Conservation (phyloP, 2,888 invertebrate genomes). For the Conistra vaccinii region DNA sequence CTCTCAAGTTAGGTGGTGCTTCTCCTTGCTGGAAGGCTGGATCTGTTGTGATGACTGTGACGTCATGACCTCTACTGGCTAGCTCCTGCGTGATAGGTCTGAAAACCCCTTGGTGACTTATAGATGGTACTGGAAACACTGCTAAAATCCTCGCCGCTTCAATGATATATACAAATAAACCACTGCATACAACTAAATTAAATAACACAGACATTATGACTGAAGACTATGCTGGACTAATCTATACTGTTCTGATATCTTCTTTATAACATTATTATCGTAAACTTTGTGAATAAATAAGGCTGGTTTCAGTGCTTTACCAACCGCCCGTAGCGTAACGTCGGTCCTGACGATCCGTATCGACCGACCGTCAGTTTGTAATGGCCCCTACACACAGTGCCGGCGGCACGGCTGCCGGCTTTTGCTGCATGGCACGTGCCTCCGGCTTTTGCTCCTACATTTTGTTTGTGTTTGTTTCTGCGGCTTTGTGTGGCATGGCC, state of each 20-base stretch:
- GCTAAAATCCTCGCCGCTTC: slow-evolving; percentile 57
- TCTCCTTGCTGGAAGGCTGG: slow-evolving; percentile 69
- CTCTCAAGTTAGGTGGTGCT: slow-evolving; percentile 73
- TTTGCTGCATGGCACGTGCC: too few species aligned
- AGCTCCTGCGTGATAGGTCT: slow-evolving; percentile 76
- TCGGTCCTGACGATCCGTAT: background rate
- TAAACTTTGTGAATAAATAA: background rate
- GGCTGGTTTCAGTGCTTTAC: background rate
- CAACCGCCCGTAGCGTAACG: background rate
- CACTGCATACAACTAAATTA: slow-evolving; percentile 13
- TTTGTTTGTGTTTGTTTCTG: too few species aligned
- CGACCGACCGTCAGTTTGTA: background rate
- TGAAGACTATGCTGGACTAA: background rate
- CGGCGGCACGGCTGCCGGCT: too few species aligned
- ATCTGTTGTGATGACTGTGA: slow-evolving; percentile 79
- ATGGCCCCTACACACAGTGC: too few species aligned
- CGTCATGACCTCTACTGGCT: slow-evolving; percentile 79
- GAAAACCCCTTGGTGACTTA: slow-evolving; percentile 66
- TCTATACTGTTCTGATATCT: background rate
- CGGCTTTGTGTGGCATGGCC: too few species aligned
- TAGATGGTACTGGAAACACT: slow-evolving; percentile 57
- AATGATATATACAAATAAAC: slow-evolving; percentile 13
- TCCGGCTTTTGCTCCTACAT: too few species aligned
- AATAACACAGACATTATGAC: slow-evolving; percentile 15
- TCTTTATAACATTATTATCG: background rate